Conservation (phyloP, 2,113 vertebrate species). For the Pontoporia blainvillei region DNA sequence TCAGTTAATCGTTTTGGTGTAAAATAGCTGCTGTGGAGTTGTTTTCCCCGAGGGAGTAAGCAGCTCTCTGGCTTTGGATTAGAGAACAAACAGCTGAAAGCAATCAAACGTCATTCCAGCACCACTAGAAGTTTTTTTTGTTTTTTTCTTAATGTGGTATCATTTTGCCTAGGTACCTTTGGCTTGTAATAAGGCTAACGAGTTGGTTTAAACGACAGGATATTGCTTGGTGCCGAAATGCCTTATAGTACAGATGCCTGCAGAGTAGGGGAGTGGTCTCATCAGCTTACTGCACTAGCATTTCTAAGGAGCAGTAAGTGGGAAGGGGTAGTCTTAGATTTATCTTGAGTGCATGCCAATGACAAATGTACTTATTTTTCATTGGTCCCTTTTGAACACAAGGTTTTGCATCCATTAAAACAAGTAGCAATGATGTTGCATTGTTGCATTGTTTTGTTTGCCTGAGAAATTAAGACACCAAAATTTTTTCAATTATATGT, state of each 20-base stretch:
- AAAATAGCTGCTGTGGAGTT: constrained; percentile 43
- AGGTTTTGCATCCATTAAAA: neutral
- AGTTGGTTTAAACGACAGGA: neutral
- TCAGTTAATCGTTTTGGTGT: constrained; percentile 56
- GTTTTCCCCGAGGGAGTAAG: constrained; percentile 25
- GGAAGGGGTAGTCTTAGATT: neutral
- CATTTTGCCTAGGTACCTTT: neutral
- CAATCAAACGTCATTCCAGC: constrained; percentile 2
- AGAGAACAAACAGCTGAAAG: constrained; percentile 40
- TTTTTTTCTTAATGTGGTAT: neutral
- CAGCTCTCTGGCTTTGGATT: neutral
- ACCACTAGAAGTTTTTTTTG: neutral
- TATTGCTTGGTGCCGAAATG: neutral
- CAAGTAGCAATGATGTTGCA: neutral
- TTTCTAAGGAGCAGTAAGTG: neutral
- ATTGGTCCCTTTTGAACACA: neutral
- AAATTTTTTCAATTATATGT: neutral
- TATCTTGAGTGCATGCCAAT: neutral
- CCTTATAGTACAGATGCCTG: neutral
- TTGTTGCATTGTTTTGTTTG: neutral
- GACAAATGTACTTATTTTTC: neutral
- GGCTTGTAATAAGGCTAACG: neutral
- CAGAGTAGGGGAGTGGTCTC: neutral
- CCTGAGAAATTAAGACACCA: neutral
- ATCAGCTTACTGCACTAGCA: neutral